Base-by-base conservation (phyloP, 2,113 vertebrate genomes). In the Rhinolophus sinicus region DNA sequence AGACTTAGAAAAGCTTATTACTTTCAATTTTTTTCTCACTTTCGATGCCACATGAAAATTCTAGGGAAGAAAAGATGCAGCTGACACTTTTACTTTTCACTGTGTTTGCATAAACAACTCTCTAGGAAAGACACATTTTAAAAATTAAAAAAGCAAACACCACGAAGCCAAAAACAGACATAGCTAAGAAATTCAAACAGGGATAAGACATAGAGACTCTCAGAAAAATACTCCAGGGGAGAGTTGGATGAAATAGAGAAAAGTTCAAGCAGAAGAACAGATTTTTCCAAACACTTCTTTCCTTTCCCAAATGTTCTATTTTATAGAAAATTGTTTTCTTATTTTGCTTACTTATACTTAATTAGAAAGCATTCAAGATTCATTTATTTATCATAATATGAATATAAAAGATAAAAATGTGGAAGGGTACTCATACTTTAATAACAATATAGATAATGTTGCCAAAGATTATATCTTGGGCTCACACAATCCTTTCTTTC, bases 21-120 rank as follows among this genome's bases (percentile, higher is more conserved):
- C 40, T 98, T 98, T 60, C 40, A 98, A 96, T 97, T 98, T 95
- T 16, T 65, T 56, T 47, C 40, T 93, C 78, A 98, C 87, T 98
- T 98, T 97, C 62, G 54, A 98, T 96, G 82, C 60, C 95, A 97
- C 67, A 93, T 58, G 96, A 95, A 97, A 97, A 96, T 72, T 95
- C 95, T 94, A 88, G n/a, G 78, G 73, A 97, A 89, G 89, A 97
- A 97, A 97, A 94, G 94, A 97, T 40, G 90, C 88, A 98, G 87
- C 28, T 98, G 97, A 98, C 88, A 97, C 97, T 98, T 96, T 82
- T 97, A 90, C 96, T 98, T 98, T 98, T 97, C 96, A 98, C 40
- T 94, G 90, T 96, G 97, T 85, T 95, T 96, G 35, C 86, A 95
- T 96, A 98, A 98, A 97, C 88, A 98, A 90, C 64, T 0, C 44